These are phyloP conservation scores for Botia almorhae DNA, from an alignment of 2,797 vertebrate genomes.

Conservation along the genomic window DNA sequence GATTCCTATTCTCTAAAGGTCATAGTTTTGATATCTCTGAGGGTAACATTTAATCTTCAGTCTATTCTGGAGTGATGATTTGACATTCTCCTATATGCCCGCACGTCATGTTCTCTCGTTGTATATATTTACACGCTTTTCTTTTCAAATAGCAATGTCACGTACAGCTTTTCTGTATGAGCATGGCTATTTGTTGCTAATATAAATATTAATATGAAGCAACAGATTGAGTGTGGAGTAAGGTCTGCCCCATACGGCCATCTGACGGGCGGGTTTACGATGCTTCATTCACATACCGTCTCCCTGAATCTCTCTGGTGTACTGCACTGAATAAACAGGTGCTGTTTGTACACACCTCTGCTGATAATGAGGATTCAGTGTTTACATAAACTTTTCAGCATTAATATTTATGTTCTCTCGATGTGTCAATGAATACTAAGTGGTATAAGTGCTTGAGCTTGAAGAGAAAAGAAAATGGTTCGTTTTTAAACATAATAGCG, in stretches of 20 bases:
- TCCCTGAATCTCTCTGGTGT: slow-evolving; percentile 9
- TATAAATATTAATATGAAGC: slow-evolving; percentile 6
- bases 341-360: slow-evolving; percentile 33
- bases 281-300: slow-evolving; percentile 13
- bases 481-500: neutral
- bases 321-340: neutral
- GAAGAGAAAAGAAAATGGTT: slow-evolving; percentile 1
- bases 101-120: neutral
- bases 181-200: slow-evolving; percentile 1
- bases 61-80: slow-evolving; percentile 44
- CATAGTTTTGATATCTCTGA: slow-evolving; percentile 44
- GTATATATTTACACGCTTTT: slow-evolving; percentile 11
- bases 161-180: neutral
- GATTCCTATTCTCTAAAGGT: slow-evolving; percentile 54
- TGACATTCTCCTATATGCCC: slow-evolving; percentile 55
- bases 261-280: neutral
- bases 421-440: slow-evolving; percentile 43
- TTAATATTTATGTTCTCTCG: slow-evolving; percentile 55
- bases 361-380: slow-evolving; percentile 49
- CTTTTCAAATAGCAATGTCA: neutral
- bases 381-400: slow-evolving; percentile 40
- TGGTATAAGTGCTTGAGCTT: slow-evolving; percentile 14
- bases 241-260: neutral
- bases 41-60: slow-evolving; percentile 57
- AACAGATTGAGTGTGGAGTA: neutral